phyloP scores from a whole-genome alignment of 2,113 vertebrate species.

The Dendropsophus ebraccatus region DNA sequence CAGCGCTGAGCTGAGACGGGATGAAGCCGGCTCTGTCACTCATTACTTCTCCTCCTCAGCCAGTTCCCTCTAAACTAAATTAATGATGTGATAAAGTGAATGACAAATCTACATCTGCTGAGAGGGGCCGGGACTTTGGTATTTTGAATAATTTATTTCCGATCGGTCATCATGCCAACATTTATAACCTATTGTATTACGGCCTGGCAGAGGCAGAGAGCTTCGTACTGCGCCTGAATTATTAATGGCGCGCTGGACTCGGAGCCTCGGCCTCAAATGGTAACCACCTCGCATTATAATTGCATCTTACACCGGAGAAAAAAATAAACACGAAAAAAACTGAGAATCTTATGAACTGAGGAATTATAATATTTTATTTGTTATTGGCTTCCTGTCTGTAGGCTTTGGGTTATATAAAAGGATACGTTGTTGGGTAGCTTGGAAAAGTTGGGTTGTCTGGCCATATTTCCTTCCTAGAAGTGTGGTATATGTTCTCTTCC shows the following conservation, averaged over 20 bases:
- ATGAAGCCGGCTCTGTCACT: background rate
- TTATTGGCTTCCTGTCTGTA: background rate
- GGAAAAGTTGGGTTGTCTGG: too few species aligned
- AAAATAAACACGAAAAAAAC: background rate
- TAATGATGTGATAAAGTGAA: conserved; percentile 53
- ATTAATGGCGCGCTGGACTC: conserved; percentile 3
- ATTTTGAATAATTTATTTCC: conserved; percentile 55
- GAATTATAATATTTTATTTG: background rate
- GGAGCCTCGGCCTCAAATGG: background rate
- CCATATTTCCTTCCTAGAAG: too few species aligned
- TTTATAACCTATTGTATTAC: conserved; percentile 45
- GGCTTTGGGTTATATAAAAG: too few species aligned
- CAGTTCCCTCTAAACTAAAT: conserved; percentile 18
- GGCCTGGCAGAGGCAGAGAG: background rate
- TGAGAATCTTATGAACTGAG: background rate
- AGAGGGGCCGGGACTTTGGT: conserved; percentile 25
- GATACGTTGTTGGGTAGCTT: too few species aligned
- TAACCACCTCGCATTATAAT: background rate
- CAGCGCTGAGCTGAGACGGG: conserved; percentile 6
- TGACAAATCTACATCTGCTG: conserved; percentile 45
- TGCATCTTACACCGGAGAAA: background rate
- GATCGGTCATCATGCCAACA: conserved; percentile 38
- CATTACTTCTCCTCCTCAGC: background rate
- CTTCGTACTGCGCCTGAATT: background rate
- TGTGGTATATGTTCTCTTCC: too few species aligned